phyloP scores from a whole-genome alignment of 2,888 invertebrate genomes.

The Mythimna albipuncta region DNA sequence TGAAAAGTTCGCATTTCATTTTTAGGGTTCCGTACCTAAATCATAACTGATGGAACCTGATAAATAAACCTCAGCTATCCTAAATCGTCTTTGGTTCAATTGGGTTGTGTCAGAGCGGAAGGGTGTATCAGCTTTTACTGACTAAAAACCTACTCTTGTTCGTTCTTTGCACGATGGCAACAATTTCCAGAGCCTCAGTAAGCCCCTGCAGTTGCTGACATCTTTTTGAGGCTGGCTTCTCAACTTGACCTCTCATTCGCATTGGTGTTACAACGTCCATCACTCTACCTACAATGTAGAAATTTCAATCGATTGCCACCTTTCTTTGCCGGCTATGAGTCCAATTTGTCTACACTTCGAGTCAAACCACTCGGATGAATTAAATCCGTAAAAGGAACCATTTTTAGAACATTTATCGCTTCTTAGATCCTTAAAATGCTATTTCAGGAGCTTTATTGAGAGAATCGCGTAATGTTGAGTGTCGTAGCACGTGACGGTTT shows the following conservation, averaged over 20 bases:
- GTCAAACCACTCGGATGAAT: slow-evolving; percentile 76
- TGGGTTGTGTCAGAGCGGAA: no score
- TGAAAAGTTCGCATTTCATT: not conserved
- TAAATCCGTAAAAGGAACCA: slow-evolving; percentile 72
- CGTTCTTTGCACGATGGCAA: no score
- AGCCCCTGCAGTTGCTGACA: no score
- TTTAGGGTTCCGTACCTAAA: not conserved
- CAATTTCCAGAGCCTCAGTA: no score
- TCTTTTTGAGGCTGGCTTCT: no score
- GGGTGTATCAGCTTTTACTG: no score
- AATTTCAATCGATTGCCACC: slow-evolving; percentile 69
- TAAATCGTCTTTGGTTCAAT: no score
- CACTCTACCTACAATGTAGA: slow-evolving; percentile 60
- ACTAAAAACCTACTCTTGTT: no score
- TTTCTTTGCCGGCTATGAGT: slow-evolving; percentile 78
- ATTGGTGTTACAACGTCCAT: slow-evolving; percentile 63
- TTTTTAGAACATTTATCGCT: slow-evolving; percentile 48
- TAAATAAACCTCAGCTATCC: no score
- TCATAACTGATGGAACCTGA: no score
- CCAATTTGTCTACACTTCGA: slow-evolving; percentile 80
- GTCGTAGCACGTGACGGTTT: not conserved
- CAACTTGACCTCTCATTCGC: not conserved
- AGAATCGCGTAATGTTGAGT: slow-evolving; percentile 6
- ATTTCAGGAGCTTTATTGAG: slow-evolving; percentile 12
- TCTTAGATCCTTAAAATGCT: slow-evolving; percentile 12